Conservation (phyloP, 2,888 invertebrate species). For the Venustoraphidia nigricollis region DNA sequence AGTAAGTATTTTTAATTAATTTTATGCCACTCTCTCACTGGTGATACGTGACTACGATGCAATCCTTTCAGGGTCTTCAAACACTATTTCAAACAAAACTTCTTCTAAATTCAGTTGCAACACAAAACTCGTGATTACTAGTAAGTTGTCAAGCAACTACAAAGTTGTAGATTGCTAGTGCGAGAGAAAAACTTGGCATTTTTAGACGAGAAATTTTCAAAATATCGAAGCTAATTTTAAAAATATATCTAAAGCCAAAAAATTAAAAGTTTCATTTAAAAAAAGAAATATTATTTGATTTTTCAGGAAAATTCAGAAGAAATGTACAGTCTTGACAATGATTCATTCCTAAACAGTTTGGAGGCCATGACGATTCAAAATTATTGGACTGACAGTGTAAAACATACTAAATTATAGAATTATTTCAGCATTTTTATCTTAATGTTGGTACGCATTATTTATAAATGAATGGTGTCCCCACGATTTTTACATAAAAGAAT, state of each 20-base stretch:
- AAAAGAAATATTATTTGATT: constrained; percentile 10
- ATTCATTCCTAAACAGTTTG: constrained; percentile 81
- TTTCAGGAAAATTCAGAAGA: constrained; percentile 84
- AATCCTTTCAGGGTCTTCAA: not conserved
- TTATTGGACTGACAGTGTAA: constrained; percentile 85
- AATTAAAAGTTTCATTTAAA: not conserved
- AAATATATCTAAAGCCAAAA: not conserved
- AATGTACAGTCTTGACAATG: constrained; percentile 89
- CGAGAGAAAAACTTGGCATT: not conserved
- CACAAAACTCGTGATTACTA: too few species aligned
- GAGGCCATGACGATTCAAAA: constrained; percentile 91
- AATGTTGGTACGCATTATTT: not conserved
- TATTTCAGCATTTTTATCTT: not conserved
- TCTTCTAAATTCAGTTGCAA: not conserved
- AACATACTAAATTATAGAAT: constrained; percentile 69
- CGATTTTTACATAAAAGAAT: too few species aligned
- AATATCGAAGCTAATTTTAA: too few species aligned
- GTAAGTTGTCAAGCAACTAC: too few species aligned
- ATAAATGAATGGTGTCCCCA: too few species aligned
- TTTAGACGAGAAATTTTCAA: not conserved
- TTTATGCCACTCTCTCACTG: constrained; percentile 2
- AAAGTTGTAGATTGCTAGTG: not conserved
- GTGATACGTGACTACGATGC: not conserved
- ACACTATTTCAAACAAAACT: not conserved
- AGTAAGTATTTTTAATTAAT: constrained; percentile 35